These are phyloP conservation scores for Podilymbus podiceps DNA, from an alignment of 2,113 vertebrate genomes.

Conservation along the genomic window DNA sequence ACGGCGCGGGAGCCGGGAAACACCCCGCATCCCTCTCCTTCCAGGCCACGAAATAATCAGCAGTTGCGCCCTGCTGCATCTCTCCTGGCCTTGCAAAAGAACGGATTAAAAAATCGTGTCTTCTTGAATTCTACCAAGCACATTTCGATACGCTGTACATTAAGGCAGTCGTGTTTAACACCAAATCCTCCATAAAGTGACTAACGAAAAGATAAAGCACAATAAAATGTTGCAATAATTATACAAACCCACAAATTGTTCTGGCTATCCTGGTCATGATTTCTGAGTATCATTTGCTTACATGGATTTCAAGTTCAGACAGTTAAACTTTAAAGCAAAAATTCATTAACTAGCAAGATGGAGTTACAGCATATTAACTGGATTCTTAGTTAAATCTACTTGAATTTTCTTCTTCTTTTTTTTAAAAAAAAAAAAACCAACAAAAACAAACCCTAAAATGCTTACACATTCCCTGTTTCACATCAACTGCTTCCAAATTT, in stretches of 20 bases:
- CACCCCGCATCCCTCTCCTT: not conserved
- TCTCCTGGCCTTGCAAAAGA: not conserved
- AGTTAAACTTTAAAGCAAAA: not conserved
- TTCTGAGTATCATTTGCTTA: not conserved
- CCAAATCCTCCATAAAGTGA: not conserved
- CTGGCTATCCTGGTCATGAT: not conserved
- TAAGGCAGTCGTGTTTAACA: not conserved
- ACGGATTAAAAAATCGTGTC: not conserved
- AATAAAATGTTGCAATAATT: not conserved
- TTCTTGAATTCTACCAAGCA: not conserved
- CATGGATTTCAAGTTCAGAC: not conserved
- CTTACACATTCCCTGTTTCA: not conserved
- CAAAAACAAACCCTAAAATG: not conserved
- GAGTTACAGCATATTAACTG: not conserved
- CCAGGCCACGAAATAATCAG: fast-evolving
- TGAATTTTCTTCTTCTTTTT: not conserved
- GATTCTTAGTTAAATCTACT: not conserved
- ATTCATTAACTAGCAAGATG: not conserved
- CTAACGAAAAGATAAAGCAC: not conserved
- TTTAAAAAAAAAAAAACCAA: not conserved
- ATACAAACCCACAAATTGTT: not conserved
- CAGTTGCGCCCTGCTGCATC: fast-evolving
- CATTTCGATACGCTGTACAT: not conserved
- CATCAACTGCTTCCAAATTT: not conserved
- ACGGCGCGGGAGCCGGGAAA: not conserved